phyloP scores from a whole-genome alignment of 2,797 vertebrate genomes.

The Graptemys geographica region DNA sequence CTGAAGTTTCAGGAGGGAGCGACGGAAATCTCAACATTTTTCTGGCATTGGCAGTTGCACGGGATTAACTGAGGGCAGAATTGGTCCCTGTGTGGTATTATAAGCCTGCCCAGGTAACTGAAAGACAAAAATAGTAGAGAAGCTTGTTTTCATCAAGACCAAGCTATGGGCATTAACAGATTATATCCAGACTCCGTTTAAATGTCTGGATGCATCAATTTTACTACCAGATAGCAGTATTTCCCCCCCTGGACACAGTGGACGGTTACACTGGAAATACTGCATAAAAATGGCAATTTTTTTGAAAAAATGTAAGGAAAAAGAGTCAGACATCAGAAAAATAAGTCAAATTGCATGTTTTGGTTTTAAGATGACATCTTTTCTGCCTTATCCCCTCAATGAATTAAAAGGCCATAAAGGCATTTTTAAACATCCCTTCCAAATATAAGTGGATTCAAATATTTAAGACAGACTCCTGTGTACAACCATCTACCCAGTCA shows the following conservation, averaged over 20 bases:
- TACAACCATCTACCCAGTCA: background rate
- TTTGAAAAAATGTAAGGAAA: background rate
- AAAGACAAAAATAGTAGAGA: background rate
- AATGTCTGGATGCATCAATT: background rate
- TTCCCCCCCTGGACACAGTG: background rate
- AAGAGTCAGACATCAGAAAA: background rate
- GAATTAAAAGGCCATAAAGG: background rate
- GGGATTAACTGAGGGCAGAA: background rate
- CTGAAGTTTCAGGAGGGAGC: background rate
- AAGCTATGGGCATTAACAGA: background rate
- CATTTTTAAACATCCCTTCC: background rate
- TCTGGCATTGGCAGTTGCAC: background rate
- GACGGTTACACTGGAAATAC: background rate
- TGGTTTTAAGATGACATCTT: background rate
- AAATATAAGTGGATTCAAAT: background rate
- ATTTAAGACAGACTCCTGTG: background rate
- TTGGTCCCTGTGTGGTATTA: background rate
- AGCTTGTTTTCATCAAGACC: background rate
- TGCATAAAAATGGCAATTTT: background rate
- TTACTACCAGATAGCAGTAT: background rate
- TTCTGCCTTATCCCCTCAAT: background rate
- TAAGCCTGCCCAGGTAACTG: background rate
- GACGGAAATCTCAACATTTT: background rate
- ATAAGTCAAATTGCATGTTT: background rate
- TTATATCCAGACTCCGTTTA: background rate